Base-by-base conservation (phyloP, 2,113 vertebrate genomes). In the Chaetorhynchus papuensis region DNA sequence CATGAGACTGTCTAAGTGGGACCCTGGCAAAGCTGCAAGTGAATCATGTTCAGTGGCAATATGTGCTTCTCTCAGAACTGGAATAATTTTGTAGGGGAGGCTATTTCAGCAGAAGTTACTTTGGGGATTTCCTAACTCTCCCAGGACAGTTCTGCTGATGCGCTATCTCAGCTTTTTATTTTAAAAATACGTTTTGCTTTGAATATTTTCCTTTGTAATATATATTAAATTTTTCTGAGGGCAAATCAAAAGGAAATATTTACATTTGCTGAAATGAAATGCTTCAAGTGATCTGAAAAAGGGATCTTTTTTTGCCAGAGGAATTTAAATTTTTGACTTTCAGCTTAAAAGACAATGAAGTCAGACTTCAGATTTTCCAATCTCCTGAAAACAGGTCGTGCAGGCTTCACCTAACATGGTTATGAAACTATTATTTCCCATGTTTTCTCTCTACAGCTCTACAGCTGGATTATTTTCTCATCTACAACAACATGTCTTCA, bases 221-320 rank as follows among this genome's bases (percentile, higher is more conserved):
- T n/a, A 78, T 66, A 82, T 59, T 81, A 72, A 3, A 5, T 74
- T 80, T 90, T 94, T 93, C 80, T 77, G 42, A 66, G 64, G 53
- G 61, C 50, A 87, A 80, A 95, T 91, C 82, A 85, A 74, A 94
- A 87, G 31, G 88, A 93, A 97, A 93, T 94, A 96, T 94, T 96
- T 95, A 93, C 90, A 74, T 93, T 95, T 93, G 68, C 79, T 80
- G 85, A 90, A 77, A 87, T 61, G 27, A 83, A 95, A 72, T 85
- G 47, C 64, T 91, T 80, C 39, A 20, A 72, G 47, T 86, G 74
- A 54, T 82, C 70, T 31, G n/a, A 83, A 61, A 77, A 61, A 61
- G 41, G 42, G 22, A 37, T 59, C 5, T 71, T 69, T 76, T 93
- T 79, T 81, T 86, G 70, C 59, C 30, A 80, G 42, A 83, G 50